Evolutionary conservation across 2,888 invertebrate genomes (phyloP).

Genomic region (Meiosimyza decipiens): DNA sequence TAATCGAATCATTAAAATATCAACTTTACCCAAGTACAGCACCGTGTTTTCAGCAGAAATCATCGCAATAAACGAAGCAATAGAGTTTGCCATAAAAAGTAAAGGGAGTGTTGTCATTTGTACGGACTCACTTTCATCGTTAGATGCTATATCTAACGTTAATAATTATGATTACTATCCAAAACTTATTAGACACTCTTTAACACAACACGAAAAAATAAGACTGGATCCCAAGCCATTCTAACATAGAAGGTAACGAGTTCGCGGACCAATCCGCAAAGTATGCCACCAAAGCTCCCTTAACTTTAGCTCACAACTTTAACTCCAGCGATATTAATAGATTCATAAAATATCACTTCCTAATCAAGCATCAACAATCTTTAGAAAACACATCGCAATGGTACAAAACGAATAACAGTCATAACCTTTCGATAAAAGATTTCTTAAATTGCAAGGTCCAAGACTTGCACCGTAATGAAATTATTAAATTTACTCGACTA

Average conservation of each 20-base stretch:
- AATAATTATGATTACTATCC: too few species aligned
- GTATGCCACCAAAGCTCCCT: too few species aligned
- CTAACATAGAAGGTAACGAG: too few species aligned
- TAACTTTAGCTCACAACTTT: not conserved
- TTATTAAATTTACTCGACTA: not conserved
- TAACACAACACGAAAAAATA: too few species aligned
- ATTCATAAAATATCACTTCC: not conserved
- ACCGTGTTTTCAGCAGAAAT: slow-evolving; percentile 15
- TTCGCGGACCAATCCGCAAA: too few species aligned
- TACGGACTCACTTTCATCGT: slow-evolving; percentile 14
- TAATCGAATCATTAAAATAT: not conserved
- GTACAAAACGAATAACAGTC: too few species aligned
- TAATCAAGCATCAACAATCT: not conserved
- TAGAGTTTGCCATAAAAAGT: not conserved
- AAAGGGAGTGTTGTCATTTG: not conserved
- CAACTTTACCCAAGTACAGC: slow-evolving; percentile 1
- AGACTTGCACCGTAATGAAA: too few species aligned
- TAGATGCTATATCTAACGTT: too few species aligned
- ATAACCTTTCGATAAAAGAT: too few species aligned
- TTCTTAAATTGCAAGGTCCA: too few species aligned
- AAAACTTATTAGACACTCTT: too few species aligned
- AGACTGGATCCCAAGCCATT: too few species aligned
- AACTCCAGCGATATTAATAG: slow-evolving; percentile 13
- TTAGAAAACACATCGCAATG: not conserved
- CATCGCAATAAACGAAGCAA: slow-evolving; percentile 20